These are phyloP conservation scores for Nesidiocoris tenuis DNA, from an alignment of 2,888 invertebrate genomes.

Conservation along the genomic window DNA sequence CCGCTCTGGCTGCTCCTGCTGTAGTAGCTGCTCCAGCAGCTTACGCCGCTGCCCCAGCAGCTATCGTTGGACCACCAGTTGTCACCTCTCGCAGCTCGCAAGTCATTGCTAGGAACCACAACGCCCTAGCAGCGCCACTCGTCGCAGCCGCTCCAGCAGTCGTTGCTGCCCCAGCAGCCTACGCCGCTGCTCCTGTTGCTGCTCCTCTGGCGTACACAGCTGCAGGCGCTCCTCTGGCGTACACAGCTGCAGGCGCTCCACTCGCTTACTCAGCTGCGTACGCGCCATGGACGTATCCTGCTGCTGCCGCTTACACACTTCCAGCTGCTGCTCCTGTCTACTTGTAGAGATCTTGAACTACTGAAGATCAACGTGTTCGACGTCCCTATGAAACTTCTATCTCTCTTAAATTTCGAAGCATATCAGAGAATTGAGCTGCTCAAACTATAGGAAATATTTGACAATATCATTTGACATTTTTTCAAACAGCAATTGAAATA, in stretches of 20 bases:
- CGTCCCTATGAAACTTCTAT: no score
- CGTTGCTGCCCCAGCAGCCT: slow-evolving; percentile 37
- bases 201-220: slow-evolving; percentile 53
- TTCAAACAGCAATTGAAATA: no score
- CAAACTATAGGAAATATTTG: no score
- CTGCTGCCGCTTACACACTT: slow-evolving; percentile 2
- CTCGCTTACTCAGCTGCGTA: slow-evolving; percentile 47
- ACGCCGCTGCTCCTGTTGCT: slow-evolving; percentile 46
- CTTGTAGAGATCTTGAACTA: no score
- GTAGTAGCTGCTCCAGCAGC: slow-evolving; percentile 44
- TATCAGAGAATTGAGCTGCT: not conserved
- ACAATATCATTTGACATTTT: no score
- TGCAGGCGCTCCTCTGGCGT: slow-evolving; percentile 7
- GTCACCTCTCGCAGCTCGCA: slow-evolving; percentile 68
- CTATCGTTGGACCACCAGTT: slow-evolving; percentile 56
- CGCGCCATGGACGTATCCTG: slow-evolving; percentile 53
- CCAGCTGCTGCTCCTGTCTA: slow-evolving; percentile 15
- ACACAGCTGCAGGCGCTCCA: slow-evolving; percentile 39
- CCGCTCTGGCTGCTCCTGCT: slow-evolving; percentile 40
- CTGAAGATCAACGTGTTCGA: no score
- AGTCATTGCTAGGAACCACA: slow-evolving; percentile 59
- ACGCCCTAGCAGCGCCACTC: slow-evolving; percentile 55
- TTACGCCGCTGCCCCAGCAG: slow-evolving; percentile 41
- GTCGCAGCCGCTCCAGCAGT: slow-evolving; percentile 54
- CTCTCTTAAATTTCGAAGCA: not conserved